Evolutionary conservation across 2,113 vertebrate species (phyloP), one percentile per base, ranked within the genome.

Genomic region (Colossoma macropomum): DNA sequence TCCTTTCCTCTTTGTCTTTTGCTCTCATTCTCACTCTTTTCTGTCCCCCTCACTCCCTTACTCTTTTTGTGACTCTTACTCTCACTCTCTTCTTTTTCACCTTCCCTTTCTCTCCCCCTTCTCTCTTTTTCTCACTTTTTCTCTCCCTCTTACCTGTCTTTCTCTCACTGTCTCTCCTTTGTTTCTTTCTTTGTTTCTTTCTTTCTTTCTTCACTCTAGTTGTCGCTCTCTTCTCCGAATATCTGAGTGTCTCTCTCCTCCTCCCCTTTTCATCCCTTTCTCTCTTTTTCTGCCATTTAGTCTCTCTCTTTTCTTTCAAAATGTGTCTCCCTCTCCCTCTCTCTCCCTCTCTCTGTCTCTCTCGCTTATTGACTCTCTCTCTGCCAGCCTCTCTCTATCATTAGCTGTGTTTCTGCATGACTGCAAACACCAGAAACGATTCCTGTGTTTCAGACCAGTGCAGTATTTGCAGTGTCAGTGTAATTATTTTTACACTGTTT

Each of bases 341-440:
- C 62, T 54, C 45, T 54, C 45, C n/a, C 28, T 52, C 28, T 56
- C 52, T 21, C 73, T 82, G 10, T 50, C 23, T 19, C 32, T 75
- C 34, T 82, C 1, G 21, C 30, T 71, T 25, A 52, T 62, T 48
- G 25, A 45, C 16, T 76, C n/a, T 56, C 6, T 79, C 11, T 80
- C 19, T 77, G 32, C 12, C 16, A 66, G 50, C 74, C 34, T 86
- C 62, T 69, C 32, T 76, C 19, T 71, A 19, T 77, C 73, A 30
- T 32, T 66, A 63, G 65, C 28, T 74, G 15, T 69, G 52, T 75
- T 25, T 79, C n/a, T 83, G 71, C 50, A n/a, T 73, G 38, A 52
- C 34, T 45, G 27, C 59, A 48, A 34, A 72, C 48, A 73, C 34
- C 25, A 77, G 63, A 63, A 54, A 63, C 71, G 11, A 38, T 23